A percentile compares a stretch with the other conserved stretches of the same genome.
Conservation (phyloP, 2,113 vertebrate species). For the Menura novaehollandiae region DNA sequence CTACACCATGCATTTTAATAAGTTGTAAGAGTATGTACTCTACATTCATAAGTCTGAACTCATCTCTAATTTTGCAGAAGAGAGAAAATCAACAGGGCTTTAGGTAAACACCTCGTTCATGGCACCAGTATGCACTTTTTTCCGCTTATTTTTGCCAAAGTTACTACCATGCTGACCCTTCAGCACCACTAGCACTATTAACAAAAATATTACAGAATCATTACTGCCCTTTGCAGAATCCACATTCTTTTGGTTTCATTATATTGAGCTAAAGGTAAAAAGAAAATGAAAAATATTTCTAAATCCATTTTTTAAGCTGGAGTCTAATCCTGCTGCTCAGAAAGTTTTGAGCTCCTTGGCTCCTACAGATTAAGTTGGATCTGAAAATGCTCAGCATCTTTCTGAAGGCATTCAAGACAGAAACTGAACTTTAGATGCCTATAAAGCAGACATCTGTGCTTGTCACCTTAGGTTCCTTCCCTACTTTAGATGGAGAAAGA, state of each 20-base stretch:
- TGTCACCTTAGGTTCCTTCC: neutral
- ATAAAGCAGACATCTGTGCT: neutral
- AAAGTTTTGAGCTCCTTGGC: neutral
- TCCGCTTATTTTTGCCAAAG: neutral
- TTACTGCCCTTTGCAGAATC: neutral
- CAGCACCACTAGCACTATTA: neutral
- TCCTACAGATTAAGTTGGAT: neutral
- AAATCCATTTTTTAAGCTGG: neutral
- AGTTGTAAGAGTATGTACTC: neutral
- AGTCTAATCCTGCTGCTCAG: neutral
- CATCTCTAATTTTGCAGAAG: neutral
- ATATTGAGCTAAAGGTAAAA: neutral
- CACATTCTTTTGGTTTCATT: neutral
- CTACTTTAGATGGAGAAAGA: neutral
- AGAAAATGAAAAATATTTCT: neutral
- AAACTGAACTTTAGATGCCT: neutral
- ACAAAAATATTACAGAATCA: neutral
- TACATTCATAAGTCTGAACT: neutral
- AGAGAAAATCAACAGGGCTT: neutral
- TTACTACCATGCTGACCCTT: neutral
- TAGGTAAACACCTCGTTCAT: neutral
- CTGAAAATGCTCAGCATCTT: neutral
- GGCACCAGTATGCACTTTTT: accelerated
- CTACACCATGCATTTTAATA: neutral
- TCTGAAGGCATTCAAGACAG: neutral